phyloP scores from a whole-genome alignment of 2,113 vertebrate species.

The Myrmophylax atrothorax region DNA sequence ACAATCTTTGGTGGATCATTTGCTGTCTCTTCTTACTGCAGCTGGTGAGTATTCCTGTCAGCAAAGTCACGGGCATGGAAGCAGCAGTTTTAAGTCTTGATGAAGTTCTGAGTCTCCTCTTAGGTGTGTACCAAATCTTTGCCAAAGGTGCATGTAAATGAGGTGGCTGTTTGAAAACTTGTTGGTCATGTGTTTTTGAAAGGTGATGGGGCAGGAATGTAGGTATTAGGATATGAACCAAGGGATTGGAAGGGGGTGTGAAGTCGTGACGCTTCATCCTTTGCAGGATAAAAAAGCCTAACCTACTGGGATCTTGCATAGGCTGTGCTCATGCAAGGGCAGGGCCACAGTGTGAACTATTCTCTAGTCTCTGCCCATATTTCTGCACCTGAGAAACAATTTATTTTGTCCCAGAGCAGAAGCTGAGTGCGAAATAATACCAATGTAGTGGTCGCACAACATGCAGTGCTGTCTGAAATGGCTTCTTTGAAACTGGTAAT shows the following conservation, averaged over 20 bases:
- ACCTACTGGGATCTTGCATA: background rate
- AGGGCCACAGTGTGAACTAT: fast-evolving
- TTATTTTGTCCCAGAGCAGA: background rate
- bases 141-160: background rate
- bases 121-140: background rate
- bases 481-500: background rate
- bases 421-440: background rate
- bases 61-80: background rate
- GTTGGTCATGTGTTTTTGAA: background rate
- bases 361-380: background rate
- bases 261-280: background rate
- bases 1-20: background rate
- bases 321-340: background rate
- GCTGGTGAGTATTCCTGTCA: background rate
- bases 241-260: background rate
- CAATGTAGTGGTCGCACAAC: background rate
- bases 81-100: background rate
- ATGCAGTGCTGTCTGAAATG: background rate
- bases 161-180: background rate
- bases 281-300: background rate
- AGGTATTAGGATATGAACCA: background rate
- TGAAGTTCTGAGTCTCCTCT: background rate
- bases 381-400: background rate
- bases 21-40: background rate
- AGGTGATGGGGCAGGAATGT: background rate